Conservation (phyloP, 2,113 vertebrate genomes). For the Phylloscopus trochiloides region DNA sequence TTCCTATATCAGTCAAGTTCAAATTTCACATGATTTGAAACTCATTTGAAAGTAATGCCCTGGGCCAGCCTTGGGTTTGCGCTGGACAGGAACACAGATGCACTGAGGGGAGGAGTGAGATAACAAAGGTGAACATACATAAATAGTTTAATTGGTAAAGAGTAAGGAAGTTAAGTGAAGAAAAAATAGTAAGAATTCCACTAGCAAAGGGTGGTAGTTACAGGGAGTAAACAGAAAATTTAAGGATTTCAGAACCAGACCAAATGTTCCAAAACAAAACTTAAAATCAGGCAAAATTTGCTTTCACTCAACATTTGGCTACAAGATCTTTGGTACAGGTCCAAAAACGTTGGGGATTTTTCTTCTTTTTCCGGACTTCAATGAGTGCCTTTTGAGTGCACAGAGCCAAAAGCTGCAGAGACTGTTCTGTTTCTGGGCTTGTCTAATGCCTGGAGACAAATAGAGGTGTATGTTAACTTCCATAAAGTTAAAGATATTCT, state of each 20-base stretch:
- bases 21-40: neutral
- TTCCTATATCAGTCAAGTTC: neutral
- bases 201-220: neutral
- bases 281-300: neutral
- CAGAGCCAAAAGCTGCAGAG: neutral
- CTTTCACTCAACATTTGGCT: neutral
- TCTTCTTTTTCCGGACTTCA: neutral
- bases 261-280: neutral
- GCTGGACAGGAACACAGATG: neutral
- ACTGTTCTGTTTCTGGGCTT: neutral
- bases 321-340: neutral
- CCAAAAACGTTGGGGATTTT: accelerated
- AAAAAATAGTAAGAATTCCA: neutral
- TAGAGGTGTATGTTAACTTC: accelerated
- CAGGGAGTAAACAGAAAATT: neutral
- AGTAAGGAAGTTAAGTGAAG: neutral
- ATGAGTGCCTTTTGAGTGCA: neutral
- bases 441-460: neutral
- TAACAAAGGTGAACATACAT: neutral
- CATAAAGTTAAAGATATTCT: neutral
- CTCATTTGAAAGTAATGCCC: neutral
- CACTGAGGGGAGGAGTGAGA: neutral
- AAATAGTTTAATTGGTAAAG: neutral
- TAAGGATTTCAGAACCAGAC: neutral
- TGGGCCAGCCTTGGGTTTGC: neutral